Evolutionary conservation across 2,888 invertebrate genomes (phyloP).

Genomic region (Diplazon laetatorius): DNA sequence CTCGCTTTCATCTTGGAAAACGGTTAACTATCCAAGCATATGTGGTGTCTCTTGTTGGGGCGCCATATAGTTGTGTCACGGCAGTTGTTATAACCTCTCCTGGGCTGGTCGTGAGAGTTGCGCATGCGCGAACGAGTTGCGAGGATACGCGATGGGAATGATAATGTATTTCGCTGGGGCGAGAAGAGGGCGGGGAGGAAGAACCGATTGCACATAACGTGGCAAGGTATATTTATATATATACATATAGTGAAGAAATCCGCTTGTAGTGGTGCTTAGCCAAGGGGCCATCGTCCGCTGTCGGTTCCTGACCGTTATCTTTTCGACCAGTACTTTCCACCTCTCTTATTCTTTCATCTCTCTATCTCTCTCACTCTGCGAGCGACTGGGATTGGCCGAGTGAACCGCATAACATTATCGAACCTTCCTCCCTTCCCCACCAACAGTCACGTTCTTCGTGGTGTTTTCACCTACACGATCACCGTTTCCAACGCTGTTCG

Average conservation of each 20-base stretch:
- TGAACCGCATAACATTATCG: constrained; percentile 51
- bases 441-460: not conserved
- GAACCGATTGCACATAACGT: too few species aligned
- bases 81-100: constrained; percentile 3
- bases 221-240: not conserved
- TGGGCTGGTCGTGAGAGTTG: constrained; percentile 18
- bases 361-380: constrained; percentile 18
- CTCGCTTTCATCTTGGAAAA: constrained; percentile 38
- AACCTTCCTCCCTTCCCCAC: constrained; percentile 36
- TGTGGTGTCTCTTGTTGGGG: not conserved
- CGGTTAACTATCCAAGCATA: constrained; percentile 21
- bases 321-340: constrained; percentile 48
- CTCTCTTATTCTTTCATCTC: too few species aligned
- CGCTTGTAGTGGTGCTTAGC: not conserved
- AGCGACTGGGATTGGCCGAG: constrained; percentile 43
- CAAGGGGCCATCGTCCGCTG: constrained; percentile 41
- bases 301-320: constrained; percentile 49
- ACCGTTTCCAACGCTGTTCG: constrained; percentile 42
- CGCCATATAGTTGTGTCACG: not conserved
- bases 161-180: constrained; percentile 49
- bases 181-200: constrained; percentile 1
- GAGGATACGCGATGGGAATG: constrained; percentile 37
- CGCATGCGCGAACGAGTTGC: constrained; percentile 10
- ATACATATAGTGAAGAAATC: constrained; percentile 9
- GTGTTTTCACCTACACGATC: constrained; percentile 40